These are phyloP conservation scores for Drosophila yooni DNA, from an alignment of 2,888 invertebrate genomes.

Conservation along the genomic window DNA sequence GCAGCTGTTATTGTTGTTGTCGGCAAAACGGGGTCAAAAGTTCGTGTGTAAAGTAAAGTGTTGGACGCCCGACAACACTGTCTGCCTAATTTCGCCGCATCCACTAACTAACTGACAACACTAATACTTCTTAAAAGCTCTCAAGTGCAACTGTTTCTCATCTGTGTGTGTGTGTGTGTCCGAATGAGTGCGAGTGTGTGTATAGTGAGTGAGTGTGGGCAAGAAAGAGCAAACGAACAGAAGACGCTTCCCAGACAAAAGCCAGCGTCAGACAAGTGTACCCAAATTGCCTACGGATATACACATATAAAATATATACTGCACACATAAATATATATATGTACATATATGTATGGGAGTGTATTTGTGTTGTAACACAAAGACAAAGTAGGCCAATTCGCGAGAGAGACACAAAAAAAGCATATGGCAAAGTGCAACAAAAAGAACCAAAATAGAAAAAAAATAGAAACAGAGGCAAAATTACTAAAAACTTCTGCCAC, in stretches of 20 bases:
- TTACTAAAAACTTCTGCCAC: constrained; percentile 56
- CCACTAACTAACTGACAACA: constrained; percentile 53
- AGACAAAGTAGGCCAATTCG: constrained; percentile 76
- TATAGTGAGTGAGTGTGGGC: constrained; percentile 1
- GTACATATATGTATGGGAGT: constrained; percentile 6
- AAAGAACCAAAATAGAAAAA: constrained; percentile 39
- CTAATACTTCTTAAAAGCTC: constrained; percentile 61
- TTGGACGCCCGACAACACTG: constrained; percentile 17
- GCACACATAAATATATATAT: constrained; percentile 14
- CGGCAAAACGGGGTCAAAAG: constrained; percentile 83
- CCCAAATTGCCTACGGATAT: constrained; percentile 55
- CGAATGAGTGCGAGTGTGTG: not conserved
- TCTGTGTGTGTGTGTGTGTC: constrained; percentile 10
- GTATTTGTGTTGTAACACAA: constrained; percentile 44
- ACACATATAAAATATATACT: constrained; percentile 10
- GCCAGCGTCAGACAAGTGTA: constrained; percentile 54
- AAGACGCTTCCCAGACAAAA: constrained; percentile 60
- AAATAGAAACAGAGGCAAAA: constrained; percentile 16
- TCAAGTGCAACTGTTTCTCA: constrained; percentile 59
- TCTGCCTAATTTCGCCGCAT: constrained; percentile 62
- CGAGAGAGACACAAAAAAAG: constrained; percentile 43
- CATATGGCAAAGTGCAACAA: constrained; percentile 52
- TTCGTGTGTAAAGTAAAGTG: constrained; percentile 72
- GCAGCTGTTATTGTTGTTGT: constrained; percentile 60
- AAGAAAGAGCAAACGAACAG: constrained; percentile 5